A percentile compares a stretch with the other conserved stretches of the same genome.
Evolutionary conservation across 2,113 vertebrate species (phyloP).

Genomic region (Spermophilus dauricus): DNA sequence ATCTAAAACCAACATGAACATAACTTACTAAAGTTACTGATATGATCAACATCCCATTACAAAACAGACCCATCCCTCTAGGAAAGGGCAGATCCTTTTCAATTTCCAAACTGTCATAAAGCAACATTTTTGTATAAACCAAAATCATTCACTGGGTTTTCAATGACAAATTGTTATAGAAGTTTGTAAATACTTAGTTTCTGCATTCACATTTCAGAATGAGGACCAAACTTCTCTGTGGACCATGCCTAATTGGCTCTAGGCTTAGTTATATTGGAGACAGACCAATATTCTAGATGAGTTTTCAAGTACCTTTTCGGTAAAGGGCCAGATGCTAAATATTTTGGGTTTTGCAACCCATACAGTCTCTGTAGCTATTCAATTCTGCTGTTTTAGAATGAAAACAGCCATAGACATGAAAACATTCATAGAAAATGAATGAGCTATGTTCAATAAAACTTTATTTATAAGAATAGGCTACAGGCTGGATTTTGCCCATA

Average conservation of each 20-base stretch:
- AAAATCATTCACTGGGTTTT: neutral
- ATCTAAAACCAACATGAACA: neutral
- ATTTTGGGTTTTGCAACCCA: neutral
- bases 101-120: neutral
- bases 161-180: neutral
- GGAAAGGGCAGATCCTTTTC: neutral
- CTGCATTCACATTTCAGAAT: neutral
- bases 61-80: neutral
- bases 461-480: neutral
- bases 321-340: neutral
- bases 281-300: neutral
- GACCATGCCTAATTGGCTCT: neutral
- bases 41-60: conserved; percentile 1
- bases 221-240: neutral
- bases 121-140: neutral
- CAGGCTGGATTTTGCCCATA: neutral
- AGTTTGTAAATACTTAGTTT: neutral
- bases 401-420: neutral
- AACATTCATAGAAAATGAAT: neutral
- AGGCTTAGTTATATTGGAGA: neutral
- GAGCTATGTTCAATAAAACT: neutral
- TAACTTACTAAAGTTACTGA: neutral
- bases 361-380: neutral
- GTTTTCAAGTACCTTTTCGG: neutral
- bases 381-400: neutral